Percentiles rank a stretch among this genome's conserved stretches.
These are phyloP conservation scores for Ceyx cyanopectus DNA, from an alignment of 2,113 vertebrate species.

Conservation along the genomic window DNA sequence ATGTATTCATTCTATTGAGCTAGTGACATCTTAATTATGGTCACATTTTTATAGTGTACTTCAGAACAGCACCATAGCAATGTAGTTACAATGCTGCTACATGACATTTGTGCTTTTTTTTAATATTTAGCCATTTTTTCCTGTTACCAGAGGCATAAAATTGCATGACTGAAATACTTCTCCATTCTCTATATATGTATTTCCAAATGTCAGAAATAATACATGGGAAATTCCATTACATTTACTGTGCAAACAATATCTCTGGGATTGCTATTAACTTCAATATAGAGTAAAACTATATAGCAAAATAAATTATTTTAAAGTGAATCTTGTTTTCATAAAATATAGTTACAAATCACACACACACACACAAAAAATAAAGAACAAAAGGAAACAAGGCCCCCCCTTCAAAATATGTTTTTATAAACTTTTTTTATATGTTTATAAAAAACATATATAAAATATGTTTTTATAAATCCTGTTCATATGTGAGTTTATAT, in stretches of 20 bases:
- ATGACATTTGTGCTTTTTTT: neutral
- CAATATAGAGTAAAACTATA: neutral
- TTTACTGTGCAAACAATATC: neutral
- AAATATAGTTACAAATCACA: neutral
- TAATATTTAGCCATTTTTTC: neutral
- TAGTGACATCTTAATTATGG: conserved; percentile 24
- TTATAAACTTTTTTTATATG: too few relatives aligned
- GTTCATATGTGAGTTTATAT: neutral
- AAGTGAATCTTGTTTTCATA: neutral
- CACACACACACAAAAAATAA: neutral
- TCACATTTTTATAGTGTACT: neutral
- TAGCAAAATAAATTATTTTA: neutral
- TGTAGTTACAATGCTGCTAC: neutral
- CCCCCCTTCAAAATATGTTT: neutral
- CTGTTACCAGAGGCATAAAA: neutral
- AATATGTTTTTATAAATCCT: neutral
- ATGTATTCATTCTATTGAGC: neutral
- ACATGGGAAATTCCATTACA: neutral
- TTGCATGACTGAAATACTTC: neutral
- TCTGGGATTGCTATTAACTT: neutral
- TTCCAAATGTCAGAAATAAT: neutral
- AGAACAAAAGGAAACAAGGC: neutral
- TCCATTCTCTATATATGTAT: neutral
- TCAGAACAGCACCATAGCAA: neutral
- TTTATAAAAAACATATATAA: too few relatives aligned